Conservation (phyloP, 1,140 invertebrate genomes). For the Heliconius congener region DNA sequence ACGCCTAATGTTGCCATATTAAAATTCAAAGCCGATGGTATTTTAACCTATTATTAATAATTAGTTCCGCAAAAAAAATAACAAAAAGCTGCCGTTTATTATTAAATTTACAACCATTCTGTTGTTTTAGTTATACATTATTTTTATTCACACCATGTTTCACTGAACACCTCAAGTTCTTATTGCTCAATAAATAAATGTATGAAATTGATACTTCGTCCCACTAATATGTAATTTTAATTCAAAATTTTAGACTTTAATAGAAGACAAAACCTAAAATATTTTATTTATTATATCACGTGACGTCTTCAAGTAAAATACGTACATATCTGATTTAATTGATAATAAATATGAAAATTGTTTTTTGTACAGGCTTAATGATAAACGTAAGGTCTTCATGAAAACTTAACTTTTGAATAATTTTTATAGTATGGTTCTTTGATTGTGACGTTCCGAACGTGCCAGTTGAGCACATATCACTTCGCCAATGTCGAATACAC, state of each 20-base stretch:
- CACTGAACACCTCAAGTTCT: not conserved
- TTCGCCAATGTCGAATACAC: too few species aligned
- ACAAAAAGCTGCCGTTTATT: conserved; percentile 11
- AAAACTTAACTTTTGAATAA: too few species aligned
- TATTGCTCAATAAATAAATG: not conserved
- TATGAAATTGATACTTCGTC: not conserved
- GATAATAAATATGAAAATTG: too few species aligned
- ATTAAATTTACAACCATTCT: conserved; percentile 8
- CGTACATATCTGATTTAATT: too few species aligned
- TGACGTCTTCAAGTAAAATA: too few species aligned
- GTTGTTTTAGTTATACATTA: not conserved
- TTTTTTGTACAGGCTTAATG: too few species aligned
- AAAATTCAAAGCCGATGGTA: conserved; percentile 6
- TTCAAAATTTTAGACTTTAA: not conserved
- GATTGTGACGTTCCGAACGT: too few species aligned
- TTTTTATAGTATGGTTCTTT: too few species aligned
- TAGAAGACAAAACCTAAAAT: not conserved
- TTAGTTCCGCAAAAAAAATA: not conserved
- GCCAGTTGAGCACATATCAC: too few species aligned
- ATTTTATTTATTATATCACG: too few species aligned
- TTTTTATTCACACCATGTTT: conserved; percentile 1
- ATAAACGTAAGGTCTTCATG: too few species aligned
- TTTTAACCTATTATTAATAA: not conserved
- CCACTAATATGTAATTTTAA: not conserved
- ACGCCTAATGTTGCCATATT: not conserved